Evolutionary conservation across 1,140 invertebrate species (phyloP), one percentile per base, ranked within the genome.

Genomic region (Drosophila grimshawi): DNA sequence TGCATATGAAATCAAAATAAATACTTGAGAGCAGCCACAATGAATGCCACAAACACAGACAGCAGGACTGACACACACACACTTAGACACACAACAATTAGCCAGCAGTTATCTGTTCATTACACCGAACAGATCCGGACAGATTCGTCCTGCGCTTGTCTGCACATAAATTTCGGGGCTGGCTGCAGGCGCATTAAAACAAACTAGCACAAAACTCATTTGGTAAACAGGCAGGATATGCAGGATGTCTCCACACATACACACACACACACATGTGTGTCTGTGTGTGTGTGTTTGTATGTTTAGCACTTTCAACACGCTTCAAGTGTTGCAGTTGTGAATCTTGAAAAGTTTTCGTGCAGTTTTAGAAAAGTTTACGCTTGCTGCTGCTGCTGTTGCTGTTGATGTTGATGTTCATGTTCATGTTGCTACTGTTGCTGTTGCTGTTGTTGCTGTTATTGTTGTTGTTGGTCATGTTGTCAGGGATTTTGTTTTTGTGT

Each of bases 181-280:
- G 66, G 39, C 39, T 43, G 10, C 65, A 45, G 81, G 81, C 81
- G 81, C 81, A 86, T 55, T 68, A 68, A 60, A 73, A 73, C 82
- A 86, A 86, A 86, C 81, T 88, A 71, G 75, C 62, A 86, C 79
- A 86, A 86, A 86, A 86, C 81, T 86, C 82, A 86, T 86, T 86
- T 86, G 81, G 79, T 78, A 71, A 81, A 78, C 81, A 86, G 75
- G 30, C 81, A 86, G 81, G 81, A 86, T 86, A 76, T 86, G 82
- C 82, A 86, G 78, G 82, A 67, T 68, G 55, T 71, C 52, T 68
- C 59, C 8, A 3, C 19, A 19, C 19, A 19, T 1, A 19, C 1
- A 19, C 19, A 19, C 19, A 19, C 19, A 19, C 19, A 19, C 19
- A 11, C 45, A 19, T 52, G 4, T 57, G 4, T 30, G 5, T 53